phyloP scores from a whole-genome alignment of 2,113 vertebrate species.

The Plectropomus leopardus region DNA sequence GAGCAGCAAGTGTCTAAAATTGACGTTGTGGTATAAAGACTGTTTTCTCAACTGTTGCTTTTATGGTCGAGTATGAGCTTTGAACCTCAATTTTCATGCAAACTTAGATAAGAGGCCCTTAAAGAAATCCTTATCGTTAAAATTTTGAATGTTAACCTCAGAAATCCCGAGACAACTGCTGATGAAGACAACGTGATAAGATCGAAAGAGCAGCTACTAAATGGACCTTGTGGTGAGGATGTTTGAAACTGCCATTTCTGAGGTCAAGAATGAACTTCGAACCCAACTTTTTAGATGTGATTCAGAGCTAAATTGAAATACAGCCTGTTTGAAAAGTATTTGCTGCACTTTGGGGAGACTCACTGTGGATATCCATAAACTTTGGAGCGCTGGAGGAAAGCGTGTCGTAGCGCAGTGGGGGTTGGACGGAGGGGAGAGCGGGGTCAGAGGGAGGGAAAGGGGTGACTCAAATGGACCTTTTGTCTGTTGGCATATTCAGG shows the following conservation, averaged over 20 bases:
- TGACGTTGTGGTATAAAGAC: no score
- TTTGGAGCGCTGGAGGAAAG: background rate
- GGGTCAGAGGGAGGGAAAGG: constrained; percentile 4
- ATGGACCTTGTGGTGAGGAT: background rate
- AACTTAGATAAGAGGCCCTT: no score
- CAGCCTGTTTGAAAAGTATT: background rate
- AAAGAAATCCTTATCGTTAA: background rate
- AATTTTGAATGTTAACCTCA: background rate
- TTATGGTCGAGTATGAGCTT: no score
- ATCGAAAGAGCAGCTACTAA: background rate
- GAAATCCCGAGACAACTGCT: background rate
- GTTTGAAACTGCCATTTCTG: background rate
- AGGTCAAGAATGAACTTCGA: background rate
- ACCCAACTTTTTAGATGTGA: background rate
- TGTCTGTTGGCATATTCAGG: constrained; percentile 55
- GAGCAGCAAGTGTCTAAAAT: no score
- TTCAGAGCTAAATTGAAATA: background rate
- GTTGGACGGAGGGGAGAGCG: background rate
- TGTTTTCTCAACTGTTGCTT: no score
- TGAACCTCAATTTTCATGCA: no score
- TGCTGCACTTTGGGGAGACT: background rate
- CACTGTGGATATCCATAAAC: background rate
- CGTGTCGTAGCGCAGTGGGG: background rate
- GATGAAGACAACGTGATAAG: background rate
- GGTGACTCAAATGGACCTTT: constrained; percentile 65